Conservation (phyloP, 2,113 vertebrate species). For the Charina bottae region DNA sequence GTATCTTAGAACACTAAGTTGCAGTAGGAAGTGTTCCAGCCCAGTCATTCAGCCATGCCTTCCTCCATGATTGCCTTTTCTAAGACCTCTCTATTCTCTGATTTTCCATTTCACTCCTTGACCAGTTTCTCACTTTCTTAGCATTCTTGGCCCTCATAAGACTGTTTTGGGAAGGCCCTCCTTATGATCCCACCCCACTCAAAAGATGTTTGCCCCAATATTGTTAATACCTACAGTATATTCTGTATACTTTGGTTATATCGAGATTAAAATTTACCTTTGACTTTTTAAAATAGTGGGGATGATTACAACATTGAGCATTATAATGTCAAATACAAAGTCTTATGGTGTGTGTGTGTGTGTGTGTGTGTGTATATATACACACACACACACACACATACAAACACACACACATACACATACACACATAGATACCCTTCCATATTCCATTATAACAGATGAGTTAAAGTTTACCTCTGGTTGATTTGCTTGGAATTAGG, state of each 20-base stretch:
- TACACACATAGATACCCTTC: background rate
- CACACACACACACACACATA: no score
- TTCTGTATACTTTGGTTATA: background rate
- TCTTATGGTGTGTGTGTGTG: no score
- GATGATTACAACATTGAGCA: background rate
- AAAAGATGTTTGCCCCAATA: background rate
- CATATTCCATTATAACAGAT: constrained; percentile 1
- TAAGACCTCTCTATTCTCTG: background rate
- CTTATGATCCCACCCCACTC: no score
- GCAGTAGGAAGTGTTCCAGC: background rate
- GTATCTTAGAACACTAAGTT: no score
- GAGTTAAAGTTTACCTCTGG: background rate
- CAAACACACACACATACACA: no score
- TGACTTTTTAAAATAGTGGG: background rate
- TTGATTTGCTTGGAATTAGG: constrained; percentile 12
- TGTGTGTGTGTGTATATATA: no score
- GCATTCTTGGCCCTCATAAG: background rate
- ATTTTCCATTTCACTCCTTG: background rate
- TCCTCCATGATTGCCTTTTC: background rate
- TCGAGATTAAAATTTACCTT: background rate
- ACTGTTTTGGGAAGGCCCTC: no score
- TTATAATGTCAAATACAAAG: background rate
- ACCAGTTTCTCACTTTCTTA: background rate
- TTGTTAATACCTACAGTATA: background rate
- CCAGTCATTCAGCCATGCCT: background rate